Percentiles rank a stretch among this genome's conserved stretches.
These are phyloP conservation scores for Lordiphosa clarofinis DNA, from an alignment of 1,140 invertebrate species.

Conservation along the genomic window DNA sequence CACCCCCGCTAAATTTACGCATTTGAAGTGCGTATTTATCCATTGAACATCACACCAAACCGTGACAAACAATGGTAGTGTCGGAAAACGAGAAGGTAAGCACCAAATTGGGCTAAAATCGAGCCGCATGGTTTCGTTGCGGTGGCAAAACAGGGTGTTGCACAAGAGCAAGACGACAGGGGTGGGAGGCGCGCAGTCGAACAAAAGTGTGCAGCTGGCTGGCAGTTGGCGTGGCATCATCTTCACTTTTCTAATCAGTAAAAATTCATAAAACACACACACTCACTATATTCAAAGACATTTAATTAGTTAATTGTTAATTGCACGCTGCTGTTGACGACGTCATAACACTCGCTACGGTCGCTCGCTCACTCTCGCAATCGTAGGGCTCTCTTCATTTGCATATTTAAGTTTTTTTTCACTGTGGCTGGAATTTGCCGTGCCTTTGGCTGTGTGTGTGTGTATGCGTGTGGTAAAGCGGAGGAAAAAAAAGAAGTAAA, in stretches of 20 bases:
- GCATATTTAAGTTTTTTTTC: slow-evolving; percentile 52
- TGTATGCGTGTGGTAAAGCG: slow-evolving; percentile 43
- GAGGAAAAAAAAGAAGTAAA: slow-evolving; percentile 40
- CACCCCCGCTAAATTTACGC: slow-evolving; percentile 25
- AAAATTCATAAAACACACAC: slow-evolving; percentile 20
- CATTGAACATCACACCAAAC: slow-evolving; percentile 18
- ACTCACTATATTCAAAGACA: slow-evolving; percentile 17
- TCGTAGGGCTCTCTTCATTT: slow-evolving; percentile 37
- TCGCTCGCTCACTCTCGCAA: slow-evolving; percentile 15
- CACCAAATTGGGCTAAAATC: slow-evolving; percentile 11
- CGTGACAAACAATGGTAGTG: slow-evolving; percentile 56
- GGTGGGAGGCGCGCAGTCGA: slow-evolving; percentile 24
- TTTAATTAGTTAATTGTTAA: slow-evolving; percentile 39
- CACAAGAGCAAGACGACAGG: slow-evolving; percentile 41
- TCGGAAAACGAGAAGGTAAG: slow-evolving; percentile 69
- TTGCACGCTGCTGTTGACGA: slow-evolving; percentile 44
- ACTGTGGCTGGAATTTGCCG: slow-evolving; percentile 50
- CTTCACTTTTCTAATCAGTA: slow-evolving; percentile 36
- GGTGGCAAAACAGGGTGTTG: slow-evolving; percentile 57
- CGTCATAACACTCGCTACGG: slow-evolving; percentile 43
- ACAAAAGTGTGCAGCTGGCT: slow-evolving; percentile 36
- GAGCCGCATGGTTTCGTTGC: slow-evolving; percentile 57
- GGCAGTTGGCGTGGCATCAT: slow-evolving; percentile 55
- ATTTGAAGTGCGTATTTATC: slow-evolving; percentile 45
- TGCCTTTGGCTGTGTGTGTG: slow-evolving; percentile 24